Evolutionary conservation across 2,797 vertebrate genomes (phyloP).

Genomic region (Steatocranus sp.): DNA sequence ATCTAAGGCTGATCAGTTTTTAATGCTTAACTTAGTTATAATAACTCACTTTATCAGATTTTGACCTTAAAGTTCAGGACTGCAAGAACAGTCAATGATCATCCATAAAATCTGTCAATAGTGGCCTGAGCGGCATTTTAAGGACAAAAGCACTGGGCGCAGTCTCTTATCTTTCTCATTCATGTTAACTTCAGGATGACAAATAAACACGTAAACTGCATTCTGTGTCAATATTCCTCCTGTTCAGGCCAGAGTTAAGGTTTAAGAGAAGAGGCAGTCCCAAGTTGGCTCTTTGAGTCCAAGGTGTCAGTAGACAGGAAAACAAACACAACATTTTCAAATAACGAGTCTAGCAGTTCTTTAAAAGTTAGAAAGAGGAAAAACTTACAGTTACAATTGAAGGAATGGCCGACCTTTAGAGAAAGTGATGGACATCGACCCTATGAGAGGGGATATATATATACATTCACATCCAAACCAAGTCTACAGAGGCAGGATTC

Average conservation of each 20-base stretch:
- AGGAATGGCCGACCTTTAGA: constrained; percentile 45
- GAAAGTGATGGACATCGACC: constrained; percentile 54
- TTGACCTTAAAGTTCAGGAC: background rate
- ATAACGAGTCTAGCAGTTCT: background rate
- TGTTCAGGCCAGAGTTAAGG: background rate
- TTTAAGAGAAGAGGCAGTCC: background rate
- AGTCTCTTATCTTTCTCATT: background rate
- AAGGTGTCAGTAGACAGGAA: background rate
- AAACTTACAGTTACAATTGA: constrained; percentile 68
- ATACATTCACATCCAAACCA: constrained; percentile 64
- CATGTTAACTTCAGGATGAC: background rate
- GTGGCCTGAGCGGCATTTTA: background rate
- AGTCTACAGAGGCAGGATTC: constrained; percentile 21
- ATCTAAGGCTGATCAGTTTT: background rate
- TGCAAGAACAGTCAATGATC: background rate
- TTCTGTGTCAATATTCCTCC: background rate
- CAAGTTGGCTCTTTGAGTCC: background rate
- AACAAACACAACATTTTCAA: background rate
- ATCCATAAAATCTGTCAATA: background rate
- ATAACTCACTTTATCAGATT: background rate
- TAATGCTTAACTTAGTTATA: background rate
- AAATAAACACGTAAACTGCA: background rate
- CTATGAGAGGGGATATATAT: constrained; percentile 69
- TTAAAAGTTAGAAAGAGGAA: constrained; percentile 20
- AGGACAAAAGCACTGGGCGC: background rate